These are phyloP conservation scores for Percopsis transmontana DNA, from an alignment of 2,113 vertebrate species.

Conservation along the genomic window DNA sequence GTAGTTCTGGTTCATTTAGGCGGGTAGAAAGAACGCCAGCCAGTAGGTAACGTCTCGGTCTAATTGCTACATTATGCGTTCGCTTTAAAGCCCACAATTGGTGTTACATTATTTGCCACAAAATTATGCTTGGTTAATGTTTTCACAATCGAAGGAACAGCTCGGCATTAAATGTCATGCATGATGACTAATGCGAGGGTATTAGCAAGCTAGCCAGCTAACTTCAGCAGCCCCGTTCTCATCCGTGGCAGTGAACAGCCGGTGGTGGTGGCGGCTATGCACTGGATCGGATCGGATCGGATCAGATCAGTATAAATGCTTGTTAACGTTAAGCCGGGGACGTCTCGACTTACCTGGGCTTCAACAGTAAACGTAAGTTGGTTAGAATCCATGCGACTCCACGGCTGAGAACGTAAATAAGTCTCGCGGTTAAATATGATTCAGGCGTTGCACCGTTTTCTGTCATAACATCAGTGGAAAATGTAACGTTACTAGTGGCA, in stretches of 20 bases:
- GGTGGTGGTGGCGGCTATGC: slow-evolving; percentile 56
- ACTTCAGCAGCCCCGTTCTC: slow-evolving; percentile 16
- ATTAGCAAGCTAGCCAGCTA: slow-evolving; percentile 54
- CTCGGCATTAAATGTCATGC: slow-evolving; percentile 17
- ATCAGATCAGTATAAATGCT: slow-evolving; percentile 32
- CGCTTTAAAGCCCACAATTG: accelerated
- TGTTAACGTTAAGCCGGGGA: slow-evolving; percentile 45
- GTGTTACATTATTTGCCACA: accelerated
- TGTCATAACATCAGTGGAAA: too few relatives aligned
- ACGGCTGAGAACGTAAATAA: too few relatives aligned
- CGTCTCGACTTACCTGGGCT: slow-evolving; percentile 8
- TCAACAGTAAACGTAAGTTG: neutral
- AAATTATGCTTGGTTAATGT: accelerated
- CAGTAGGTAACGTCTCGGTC: slow-evolving; percentile 1
- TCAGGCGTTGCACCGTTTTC: too few relatives aligned
- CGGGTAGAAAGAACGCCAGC: slow-evolving; percentile 50
- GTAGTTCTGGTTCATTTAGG: slow-evolving; percentile 53
- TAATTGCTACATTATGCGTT: neutral
- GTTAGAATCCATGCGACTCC: too few relatives aligned
- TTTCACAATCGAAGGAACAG: neutral
- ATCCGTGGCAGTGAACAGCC: slow-evolving; percentile 29
- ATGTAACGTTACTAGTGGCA: too few relatives aligned
- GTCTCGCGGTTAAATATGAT: too few relatives aligned
- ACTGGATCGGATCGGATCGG: slow-evolving; percentile 51
- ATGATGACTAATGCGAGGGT: slow-evolving; percentile 64